A percentile compares a stretch with the other conserved stretches of the same genome.
These are phyloP conservation scores for Falco concolor DNA, from an alignment of 2,797 vertebrate species.

Conservation along the genomic window DNA sequence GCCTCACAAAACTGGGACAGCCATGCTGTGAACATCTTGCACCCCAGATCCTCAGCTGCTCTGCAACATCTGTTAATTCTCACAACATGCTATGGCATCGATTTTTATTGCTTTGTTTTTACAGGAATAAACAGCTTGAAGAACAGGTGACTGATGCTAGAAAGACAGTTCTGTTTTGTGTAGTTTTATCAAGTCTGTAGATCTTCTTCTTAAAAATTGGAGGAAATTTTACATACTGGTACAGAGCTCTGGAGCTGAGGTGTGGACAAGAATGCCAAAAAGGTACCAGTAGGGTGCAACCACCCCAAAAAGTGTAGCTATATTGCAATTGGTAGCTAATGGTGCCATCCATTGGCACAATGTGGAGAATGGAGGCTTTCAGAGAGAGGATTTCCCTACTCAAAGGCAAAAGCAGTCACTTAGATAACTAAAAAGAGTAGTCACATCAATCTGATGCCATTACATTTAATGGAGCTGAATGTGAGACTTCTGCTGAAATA, in stretches of 20 bases:
- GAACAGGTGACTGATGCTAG: background rate
- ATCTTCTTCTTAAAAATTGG: background rate
- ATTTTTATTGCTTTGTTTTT: background rate
- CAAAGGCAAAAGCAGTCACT: background rate
- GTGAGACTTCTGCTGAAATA: background rate
- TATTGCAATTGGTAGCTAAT: background rate
- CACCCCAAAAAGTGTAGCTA: background rate
- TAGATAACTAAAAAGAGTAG: conserved; percentile 1
- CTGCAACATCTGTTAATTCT: background rate
- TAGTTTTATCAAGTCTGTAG: background rate
- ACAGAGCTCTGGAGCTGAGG: background rate
- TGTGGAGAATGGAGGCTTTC: background rate
- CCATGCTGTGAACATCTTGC: background rate
- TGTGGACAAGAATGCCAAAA: background rate
- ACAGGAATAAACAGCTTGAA: background rate
- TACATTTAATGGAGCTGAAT: conserved; percentile 38
- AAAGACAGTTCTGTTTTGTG: background rate
- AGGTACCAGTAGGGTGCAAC: background rate
- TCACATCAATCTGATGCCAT: conserved; percentile 22
- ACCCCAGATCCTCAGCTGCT: background rate
- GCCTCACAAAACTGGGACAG: background rate
- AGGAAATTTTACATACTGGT: background rate
- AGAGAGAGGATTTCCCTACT: background rate
- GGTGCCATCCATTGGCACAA: background rate
- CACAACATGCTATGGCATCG: background rate